Percentiles rank a stretch among this genome's conserved stretches.
phyloP scores from a whole-genome alignment of 2,113 vertebrate genomes.

The Dipodomys merriami region DNA sequence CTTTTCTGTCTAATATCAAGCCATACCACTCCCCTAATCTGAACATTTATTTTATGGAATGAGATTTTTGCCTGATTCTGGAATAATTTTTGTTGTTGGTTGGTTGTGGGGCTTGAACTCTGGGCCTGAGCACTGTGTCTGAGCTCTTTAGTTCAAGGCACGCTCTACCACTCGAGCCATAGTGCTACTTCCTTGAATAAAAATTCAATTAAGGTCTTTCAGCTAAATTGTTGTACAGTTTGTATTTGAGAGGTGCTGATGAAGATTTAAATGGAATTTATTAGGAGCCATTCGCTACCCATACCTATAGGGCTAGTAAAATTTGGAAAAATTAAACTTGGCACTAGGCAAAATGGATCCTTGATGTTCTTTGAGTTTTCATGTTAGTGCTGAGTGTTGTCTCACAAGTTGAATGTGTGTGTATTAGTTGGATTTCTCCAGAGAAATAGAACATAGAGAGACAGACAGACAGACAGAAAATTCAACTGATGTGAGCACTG shows the following conservation, averaged over 20 bases:
- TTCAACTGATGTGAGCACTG: too few relatives aligned
- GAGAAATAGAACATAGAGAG: not conserved
- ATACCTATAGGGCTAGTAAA: not conserved
- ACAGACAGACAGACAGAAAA: not conserved
- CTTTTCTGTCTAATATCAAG: not conserved
- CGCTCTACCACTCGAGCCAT: too few relatives aligned
- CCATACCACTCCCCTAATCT: not conserved
- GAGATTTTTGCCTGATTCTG: not conserved
- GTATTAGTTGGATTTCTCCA: not conserved
- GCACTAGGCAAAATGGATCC: not conserved
- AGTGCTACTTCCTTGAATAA: too few relatives aligned
- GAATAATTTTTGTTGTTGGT: not conserved
- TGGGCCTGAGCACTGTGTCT: too few relatives aligned
- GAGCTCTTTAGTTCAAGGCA: too few relatives aligned
- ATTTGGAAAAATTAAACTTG: not conserved
- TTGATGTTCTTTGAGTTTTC: too few relatives aligned
- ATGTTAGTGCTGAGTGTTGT: not conserved
- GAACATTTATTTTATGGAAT: not conserved
- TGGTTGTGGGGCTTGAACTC: too few relatives aligned
- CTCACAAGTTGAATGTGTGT: not conserved
- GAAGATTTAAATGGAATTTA: not conserved
- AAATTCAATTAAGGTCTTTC: not conserved
- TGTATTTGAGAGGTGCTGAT: not conserved
- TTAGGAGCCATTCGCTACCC: not conserved
- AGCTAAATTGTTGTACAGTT: not conserved